phyloP scores from a whole-genome alignment of 1,140 invertebrate genomes.

The Pseudomyrmex concolor region DNA sequence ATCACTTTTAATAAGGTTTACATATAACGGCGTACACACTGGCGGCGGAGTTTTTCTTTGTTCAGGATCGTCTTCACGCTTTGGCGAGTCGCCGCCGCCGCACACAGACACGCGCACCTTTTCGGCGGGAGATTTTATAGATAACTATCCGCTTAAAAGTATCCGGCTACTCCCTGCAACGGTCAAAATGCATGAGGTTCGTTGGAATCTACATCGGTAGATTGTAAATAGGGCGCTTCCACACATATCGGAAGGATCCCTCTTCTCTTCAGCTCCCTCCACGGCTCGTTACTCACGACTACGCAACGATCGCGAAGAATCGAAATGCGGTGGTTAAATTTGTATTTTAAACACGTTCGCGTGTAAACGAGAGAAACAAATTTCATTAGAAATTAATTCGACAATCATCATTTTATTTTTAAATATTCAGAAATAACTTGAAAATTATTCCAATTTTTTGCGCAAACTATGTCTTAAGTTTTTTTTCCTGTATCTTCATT shows the following conservation, averaged over 20 bases:
- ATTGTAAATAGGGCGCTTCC: constrained; percentile 55
- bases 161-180: constrained; percentile 59
- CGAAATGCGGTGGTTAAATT: constrained; percentile 59
- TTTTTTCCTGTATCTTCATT: background rate
- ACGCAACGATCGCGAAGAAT: constrained; percentile 59
- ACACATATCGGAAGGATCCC: constrained; percentile 29
- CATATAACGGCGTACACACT: background rate
- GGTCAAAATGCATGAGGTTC: constrained; percentile 72
- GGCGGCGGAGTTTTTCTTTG: background rate
- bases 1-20: background rate
- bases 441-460: background rate
- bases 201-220: constrained; percentile 64
- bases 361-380: background rate
- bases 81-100: background rate
- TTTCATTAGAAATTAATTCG: background rate
- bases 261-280: constrained; percentile 45
- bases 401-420: background rate
- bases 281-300: constrained; percentile 67
- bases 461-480: background rate
- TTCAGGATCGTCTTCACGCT: constrained; percentile 58
- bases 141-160: constrained; percentile 52
- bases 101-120: constrained; percentile 11
- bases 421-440: background rate
- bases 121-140: constrained; percentile 73
- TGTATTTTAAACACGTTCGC: constrained; percentile 27